A percentile compares a stretch with the other conserved stretches of the same genome.
phyloP scores from a whole-genome alignment of 2,113 vertebrate species.

The Melanostigma gelatinosum region DNA sequence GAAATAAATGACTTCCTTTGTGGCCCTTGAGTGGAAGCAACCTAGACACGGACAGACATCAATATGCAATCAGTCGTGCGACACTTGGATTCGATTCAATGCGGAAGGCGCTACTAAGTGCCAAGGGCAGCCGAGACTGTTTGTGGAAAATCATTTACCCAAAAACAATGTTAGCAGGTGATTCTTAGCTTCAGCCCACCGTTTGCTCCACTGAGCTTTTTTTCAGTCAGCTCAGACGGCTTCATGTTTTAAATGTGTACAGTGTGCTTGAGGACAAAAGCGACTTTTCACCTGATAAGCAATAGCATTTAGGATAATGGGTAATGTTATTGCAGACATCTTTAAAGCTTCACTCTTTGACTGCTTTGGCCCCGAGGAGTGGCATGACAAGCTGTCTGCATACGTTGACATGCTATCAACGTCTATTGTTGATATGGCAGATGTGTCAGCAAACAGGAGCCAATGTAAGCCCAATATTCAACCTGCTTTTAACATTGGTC shows the following conservation, averaged over 20 bases:
- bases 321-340: no score
- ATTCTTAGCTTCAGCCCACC: not conserved
- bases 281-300: not conserved
- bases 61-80: constrained; percentile 39
- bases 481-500: not conserved
- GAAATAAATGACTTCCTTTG: constrained; percentile 34
- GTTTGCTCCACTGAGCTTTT: not conserved
- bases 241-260: not conserved
- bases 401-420: not conserved
- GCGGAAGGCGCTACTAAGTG: constrained; percentile 3
- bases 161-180: constrained; percentile 36
- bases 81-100: constrained; percentile 39
- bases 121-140: constrained; percentile 6
- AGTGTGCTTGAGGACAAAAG: not conserved
- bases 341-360: no score
- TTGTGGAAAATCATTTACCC: constrained; percentile 11
- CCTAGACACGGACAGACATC: constrained; percentile 29
- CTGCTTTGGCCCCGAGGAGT: not conserved
- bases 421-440: not conserved
- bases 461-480: not conserved
- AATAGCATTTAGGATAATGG: no score
- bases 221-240: not conserved
- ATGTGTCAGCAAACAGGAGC: not conserved
- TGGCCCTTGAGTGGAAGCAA: constrained; percentile 20
- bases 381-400: not conserved